Evolutionary conservation across 1,140 invertebrate genomes (phyloP).

Genomic region (Cydia fagiglandana): DNA sequence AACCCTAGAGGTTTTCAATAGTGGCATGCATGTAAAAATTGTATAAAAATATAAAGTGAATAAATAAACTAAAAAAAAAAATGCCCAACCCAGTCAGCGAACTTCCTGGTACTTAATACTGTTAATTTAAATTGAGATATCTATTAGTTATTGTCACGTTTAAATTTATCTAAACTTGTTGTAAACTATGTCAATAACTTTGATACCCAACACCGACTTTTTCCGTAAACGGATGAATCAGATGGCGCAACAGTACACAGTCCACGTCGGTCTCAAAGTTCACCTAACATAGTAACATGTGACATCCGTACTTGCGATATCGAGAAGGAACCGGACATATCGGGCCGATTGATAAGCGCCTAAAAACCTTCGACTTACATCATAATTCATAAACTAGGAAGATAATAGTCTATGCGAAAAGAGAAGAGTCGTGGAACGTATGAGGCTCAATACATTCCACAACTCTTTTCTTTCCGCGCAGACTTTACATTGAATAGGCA

Average conservation of each 20-base stretch:
- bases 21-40: too few relatives aligned
- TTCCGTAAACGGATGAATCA: conserved; percentile 15
- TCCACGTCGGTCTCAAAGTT: conserved; percentile 19
- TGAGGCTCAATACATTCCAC: too few relatives aligned
- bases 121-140: too few relatives aligned
- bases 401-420: not conserved
- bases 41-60: too few relatives aligned
- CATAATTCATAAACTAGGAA: too few relatives aligned
- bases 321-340: not conserved
- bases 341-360: not conserved
- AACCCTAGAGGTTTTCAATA: too few relatives aligned
- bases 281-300: not conserved
- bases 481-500: too few relatives aligned
- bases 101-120: too few relatives aligned
- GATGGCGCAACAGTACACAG: conserved; percentile 2
- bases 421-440: not conserved
- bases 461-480: too few relatives aligned
- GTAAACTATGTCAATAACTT: conserved; percentile 3
- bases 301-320: not conserved
- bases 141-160: not conserved
- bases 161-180: not conserved
- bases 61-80: too few relatives aligned
- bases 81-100: too few relatives aligned
- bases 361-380: not conserved
- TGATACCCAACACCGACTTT: not conserved